A percentile compares a stretch with the other conserved stretches of the same genome.
These are phyloP conservation scores for Poecile atricapillus DNA, from an alignment of 2,113 vertebrate species.

Conservation along the genomic window DNA sequence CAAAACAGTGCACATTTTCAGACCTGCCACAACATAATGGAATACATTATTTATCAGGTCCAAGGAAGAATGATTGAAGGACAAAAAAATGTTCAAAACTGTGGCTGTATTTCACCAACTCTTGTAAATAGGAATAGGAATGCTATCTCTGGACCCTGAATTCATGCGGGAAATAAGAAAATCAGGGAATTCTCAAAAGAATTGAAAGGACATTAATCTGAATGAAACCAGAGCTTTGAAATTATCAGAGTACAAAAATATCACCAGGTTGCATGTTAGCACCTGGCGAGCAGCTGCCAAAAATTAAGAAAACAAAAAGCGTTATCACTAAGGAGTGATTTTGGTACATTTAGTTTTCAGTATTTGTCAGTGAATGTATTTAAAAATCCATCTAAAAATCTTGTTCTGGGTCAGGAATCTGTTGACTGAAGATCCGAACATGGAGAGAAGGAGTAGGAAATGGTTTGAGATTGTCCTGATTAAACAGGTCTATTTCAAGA, in stretches of 20 bases:
- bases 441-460: neutral
- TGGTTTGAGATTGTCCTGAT: neutral
- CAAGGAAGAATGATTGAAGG: neutral
- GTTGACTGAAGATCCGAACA: neutral
- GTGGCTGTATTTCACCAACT: neutral
- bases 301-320: neutral
- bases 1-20: neutral
- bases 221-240: neutral
- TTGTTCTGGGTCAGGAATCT: neutral
- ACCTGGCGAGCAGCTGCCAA: neutral
- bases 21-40: neutral
- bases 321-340: neutral
- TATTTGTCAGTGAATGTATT: neutral
- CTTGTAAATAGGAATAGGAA: neutral
- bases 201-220: neutral
- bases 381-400: neutral
- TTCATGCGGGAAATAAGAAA: neutral
- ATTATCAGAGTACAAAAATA: neutral
- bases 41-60: neutral
- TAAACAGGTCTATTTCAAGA: fast-evolving
- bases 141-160: neutral
- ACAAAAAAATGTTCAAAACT: neutral
- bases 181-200: neutral
- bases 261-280: neutral
- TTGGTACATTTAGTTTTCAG: neutral